Evolutionary conservation across 2,888 invertebrate species (phyloP).

Genomic region (Ormyrus thymus): DNA sequence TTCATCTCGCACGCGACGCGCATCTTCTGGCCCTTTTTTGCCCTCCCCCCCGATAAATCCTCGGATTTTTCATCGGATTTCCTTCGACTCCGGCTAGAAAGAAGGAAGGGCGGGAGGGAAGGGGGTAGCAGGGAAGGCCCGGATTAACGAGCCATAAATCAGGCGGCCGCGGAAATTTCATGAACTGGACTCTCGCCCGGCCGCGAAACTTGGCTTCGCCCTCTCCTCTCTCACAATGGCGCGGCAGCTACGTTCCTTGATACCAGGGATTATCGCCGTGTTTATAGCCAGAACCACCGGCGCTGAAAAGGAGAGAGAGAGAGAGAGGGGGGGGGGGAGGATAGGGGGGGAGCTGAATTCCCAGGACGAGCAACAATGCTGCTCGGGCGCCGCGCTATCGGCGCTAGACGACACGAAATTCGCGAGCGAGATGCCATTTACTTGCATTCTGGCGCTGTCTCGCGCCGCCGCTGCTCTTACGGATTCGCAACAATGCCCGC

Average conservation of each 20-base stretch:
- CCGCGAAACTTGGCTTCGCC: slow-evolving; percentile 32
- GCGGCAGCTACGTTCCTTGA: slow-evolving; percentile 20
- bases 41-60: slow-evolving; percentile 51
- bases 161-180: slow-evolving; percentile 44
- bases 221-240: not conserved
- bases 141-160: slow-evolving; percentile 55
- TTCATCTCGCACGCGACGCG: slow-evolving; percentile 18
- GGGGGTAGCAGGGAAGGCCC: slow-evolving; percentile 4
- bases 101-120: slow-evolving; percentile 43
- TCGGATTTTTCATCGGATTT: slow-evolving; percentile 53
- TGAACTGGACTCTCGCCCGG: slow-evolving; percentile 34
- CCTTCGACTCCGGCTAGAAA: not conserved
- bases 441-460: slow-evolving; percentile 1
- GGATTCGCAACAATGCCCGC: slow-evolving; percentile 30
- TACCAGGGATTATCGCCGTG: slow-evolving; percentile 51
- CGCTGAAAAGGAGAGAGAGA: slow-evolving; percentile 3
- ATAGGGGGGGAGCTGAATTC: slow-evolving; percentile 25
- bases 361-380: slow-evolving; percentile 31
- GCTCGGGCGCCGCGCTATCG: slow-evolving; percentile 13
- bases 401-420: slow-evolving; percentile 33
- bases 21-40: not conserved
- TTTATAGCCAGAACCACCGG: slow-evolving; percentile 37
- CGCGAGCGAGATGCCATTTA: slow-evolving; percentile 23
- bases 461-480: not conserved
- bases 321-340: not conserved